Base-by-base conservation (phyloP, 35 echinoderm and acorn worm genomes). In the Apostichopus californicus region DNA sequence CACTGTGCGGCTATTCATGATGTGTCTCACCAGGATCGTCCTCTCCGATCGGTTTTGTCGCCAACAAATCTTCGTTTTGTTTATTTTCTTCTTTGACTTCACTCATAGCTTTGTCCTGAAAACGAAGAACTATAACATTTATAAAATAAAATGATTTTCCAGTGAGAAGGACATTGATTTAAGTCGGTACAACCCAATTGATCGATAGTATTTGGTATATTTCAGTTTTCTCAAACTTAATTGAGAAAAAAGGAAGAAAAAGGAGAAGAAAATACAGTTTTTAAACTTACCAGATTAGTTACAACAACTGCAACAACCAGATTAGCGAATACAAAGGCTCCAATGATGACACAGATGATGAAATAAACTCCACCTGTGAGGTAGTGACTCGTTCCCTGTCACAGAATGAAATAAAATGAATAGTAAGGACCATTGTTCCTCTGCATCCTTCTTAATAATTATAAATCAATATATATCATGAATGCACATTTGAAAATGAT, bases 271-370 rank as follows among this genome's bases (percentile, higher is more conserved):
- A 34, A 0, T 1, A 34, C 28, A 34, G 28, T 34, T 34, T 34
- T 34, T 34, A 34, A 34, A 34, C 95, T 83, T 93, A 98, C 94
- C 86, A 96, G 70, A 80, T 94, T 96, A n/a, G 97, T 98, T 17
- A 96, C 97, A 54, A 98, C 93, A 15, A 98, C 97, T 6, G 97
- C 97, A 14, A 98, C 95, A 18, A 98, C 93, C 14, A 98, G 90
- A 79, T 98, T 98, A 6, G 94, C 97, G 87, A 98, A 98, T 18
- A 98, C 97, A 81, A 98, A 98, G 7, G 94, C 93, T 14, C 94
- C 94, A 59, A 98, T 78, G 26, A 94, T 54, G 55, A 98, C 93
- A 86, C 93, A 92, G 8, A 93, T 54, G 63, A 94, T 93, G 26
- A 96, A 98, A 90, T 96, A 98, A 14, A 92, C 79, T 25, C 85